Evolutionary conservation across 2,113 vertebrate species (phyloP), one percentile per base, ranked within the genome.

Genomic region (Willisornis vidua): DNA sequence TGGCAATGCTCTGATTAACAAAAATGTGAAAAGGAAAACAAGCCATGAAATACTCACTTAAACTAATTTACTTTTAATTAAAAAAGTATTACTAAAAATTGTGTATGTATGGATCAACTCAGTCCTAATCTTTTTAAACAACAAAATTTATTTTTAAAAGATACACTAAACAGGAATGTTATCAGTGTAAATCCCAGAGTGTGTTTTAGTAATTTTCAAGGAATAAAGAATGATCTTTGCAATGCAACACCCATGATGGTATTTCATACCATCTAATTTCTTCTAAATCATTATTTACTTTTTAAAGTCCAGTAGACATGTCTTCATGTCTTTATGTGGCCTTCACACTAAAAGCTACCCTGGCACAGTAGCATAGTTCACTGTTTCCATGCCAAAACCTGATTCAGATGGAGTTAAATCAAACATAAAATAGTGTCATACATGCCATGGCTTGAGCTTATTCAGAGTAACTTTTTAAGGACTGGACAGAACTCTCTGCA

Each of bases 41-140:
- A 71, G 17, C 9, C 19, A 67, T 6, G 14, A 74, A 74, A 0
- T 0, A 85, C 5, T 55, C 31, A 33, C 13, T 3, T 51, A 41
- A 78, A 58, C 5, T 33, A 0, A 1, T 37, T 70, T 54, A 24
- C 11, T 58, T 41, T 63, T 37, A 0, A 18, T 43, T n/a, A 5
- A 0, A 55, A 84, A 63, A 49, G 2, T 33, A 43, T 26, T 55
- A 24, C 37, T 77, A 31, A 67, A 59, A 74, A 8, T 28, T 51
- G 1, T n/a, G 1, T 61, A 31, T 25, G 1, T 41, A 49, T 76
- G 11, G 6, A 66, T 73, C 22, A 52, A 57, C 3, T 82, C 25
- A 24, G 2, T 68, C 11, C 12, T 2, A 35, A 22, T 22, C 29
- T 45, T 88, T 79, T 74, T 25, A 48, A 89, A 74, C n/a, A 5